Evolutionary conservation across 1,140 invertebrate species (phyloP), one percentile per base, ranked within the genome.

Genomic region (Catajapyx aquilonaris): DNA sequence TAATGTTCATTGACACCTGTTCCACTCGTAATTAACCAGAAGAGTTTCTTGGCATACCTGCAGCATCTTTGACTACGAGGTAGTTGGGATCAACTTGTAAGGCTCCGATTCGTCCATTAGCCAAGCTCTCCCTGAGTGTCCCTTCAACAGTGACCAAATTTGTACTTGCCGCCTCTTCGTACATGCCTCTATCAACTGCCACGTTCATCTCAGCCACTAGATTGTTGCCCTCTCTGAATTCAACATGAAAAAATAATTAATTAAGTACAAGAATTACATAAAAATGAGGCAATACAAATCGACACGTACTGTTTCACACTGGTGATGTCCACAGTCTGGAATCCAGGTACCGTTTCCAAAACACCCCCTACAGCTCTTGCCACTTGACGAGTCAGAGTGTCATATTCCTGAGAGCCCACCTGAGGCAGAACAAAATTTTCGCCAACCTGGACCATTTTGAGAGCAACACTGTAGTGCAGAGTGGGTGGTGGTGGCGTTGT

Each of bases 391-490:
- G 71, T 68, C n/a, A 86, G 61, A 20, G 71, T 64, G 10, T 75
- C 68, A 46, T 76, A 87, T 36, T 85, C 77, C 4, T 64, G 52
- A 4, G 67, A 70, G 10, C 72, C 76, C 0, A 59, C 57, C 28
- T 67, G 54, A 0, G 81, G 81, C 2, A 74, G 63, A 31, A 67
- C 57, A 56, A 75, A 86, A 40, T 73, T 73, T 43, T 81, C 71
- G 0, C 75, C 81, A 18, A 86, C 53, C 25, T 77, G 75, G 4
- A 74, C 64, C 2, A 87, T 58, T 46, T 77, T 79, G 0, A 87
- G 60, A 45, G 73, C 65, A 11, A 83, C 60, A 19, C 73, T 66
- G 52, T 84, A 86, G 9, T 65, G 60, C 1, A 76, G 44, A 34
- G 23, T 28, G 23, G 23, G 23, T 9, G 23, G 23, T 13, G 23